A percentile compares a stretch with the other conserved stretches of the same genome.
Evolutionary conservation across 2,797 vertebrate species (phyloP).

Genomic region (Manis pentadactyla): DNA sequence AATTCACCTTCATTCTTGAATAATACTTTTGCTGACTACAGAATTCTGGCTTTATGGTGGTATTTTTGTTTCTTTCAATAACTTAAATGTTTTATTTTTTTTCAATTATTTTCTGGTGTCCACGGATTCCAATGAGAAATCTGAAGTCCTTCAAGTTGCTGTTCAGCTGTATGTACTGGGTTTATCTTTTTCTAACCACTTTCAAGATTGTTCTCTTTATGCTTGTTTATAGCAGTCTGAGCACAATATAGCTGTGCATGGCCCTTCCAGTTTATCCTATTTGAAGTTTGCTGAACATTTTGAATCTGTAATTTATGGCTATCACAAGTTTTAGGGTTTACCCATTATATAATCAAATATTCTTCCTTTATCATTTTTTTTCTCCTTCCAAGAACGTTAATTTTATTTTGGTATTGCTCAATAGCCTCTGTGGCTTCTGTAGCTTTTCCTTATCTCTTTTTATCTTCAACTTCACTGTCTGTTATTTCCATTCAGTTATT

Average conservation of each 20-base stretch:
- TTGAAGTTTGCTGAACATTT: not conserved
- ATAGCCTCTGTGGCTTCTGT: not conserved
- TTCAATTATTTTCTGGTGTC: not conserved
- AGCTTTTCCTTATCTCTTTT: not conserved
- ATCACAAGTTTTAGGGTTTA: not conserved
- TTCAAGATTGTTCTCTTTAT: not conserved
- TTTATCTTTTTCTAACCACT: not conserved
- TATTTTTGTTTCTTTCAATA: not conserved
- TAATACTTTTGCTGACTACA: not conserved
- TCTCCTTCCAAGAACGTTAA: not conserved
- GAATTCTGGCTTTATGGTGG: not conserved
- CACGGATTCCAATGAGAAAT: not conserved
- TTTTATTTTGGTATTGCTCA: not conserved
- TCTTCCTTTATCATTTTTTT: not conserved
- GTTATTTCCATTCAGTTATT: not conserved
- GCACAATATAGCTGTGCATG: not conserved
- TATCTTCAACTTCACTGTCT: not conserved
- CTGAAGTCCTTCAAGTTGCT: not conserved
- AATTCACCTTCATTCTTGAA: not conserved
- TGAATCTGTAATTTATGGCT: not conserved
- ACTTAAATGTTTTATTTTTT: not conserved
- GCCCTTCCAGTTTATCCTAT: not conserved
- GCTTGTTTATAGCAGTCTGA: not conserved
- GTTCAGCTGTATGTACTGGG: not conserved
- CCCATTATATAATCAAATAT: not conserved